Evolutionary conservation across 2,113 vertebrate genomes (phyloP).

Genomic region (Cynoglossus semilaevis): DNA sequence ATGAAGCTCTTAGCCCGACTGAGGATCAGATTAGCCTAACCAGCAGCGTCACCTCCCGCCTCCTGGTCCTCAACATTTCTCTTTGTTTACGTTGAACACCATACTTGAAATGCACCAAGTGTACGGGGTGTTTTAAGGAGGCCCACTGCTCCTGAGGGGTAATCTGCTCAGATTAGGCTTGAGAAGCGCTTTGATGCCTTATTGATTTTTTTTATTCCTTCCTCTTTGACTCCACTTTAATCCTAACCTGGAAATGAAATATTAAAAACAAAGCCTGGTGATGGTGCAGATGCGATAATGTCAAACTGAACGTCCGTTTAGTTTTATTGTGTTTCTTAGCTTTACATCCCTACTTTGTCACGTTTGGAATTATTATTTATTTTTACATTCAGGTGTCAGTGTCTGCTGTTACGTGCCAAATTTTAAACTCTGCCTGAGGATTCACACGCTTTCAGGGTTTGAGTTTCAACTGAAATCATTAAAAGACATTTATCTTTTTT

Average conservation of each 20-base stretch:
- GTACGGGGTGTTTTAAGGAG: slow-evolving; percentile 50
- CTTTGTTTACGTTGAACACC: slow-evolving; percentile 67
- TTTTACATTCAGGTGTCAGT: slow-evolving; percentile 35
- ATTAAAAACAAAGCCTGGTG: slow-evolving; percentile 2
- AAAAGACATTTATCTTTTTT: too few relatives aligned
- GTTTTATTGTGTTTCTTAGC: slow-evolving; percentile 16
- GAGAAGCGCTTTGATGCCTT: slow-evolving; percentile 36
- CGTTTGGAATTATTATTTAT: slow-evolving; percentile 17
- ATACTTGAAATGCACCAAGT: slow-evolving; percentile 67
- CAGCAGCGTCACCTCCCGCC: neutral
- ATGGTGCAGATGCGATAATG: neutral
- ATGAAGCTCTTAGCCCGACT: slow-evolving; percentile 47
- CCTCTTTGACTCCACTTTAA: slow-evolving; percentile 34
- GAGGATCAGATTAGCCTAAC: slow-evolving; percentile 48
- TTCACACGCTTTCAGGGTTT: slow-evolving; percentile 34
- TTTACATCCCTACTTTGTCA: slow-evolving; percentile 21
- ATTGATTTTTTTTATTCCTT: slow-evolving; percentile 22
- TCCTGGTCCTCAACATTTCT: slow-evolving; percentile 24
- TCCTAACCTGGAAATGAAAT: slow-evolving; percentile 18
- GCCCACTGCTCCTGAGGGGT: slow-evolving; percentile 38
- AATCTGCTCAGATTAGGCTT: slow-evolving; percentile 34
- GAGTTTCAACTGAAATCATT: slow-evolving; percentile 9
- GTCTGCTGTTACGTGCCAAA: slow-evolving; percentile 57
- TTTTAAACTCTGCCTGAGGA: slow-evolving; percentile 32
- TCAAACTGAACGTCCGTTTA: slow-evolving; percentile 21